Conservation (phyloP, 2,797 vertebrate species). For the Nyctibius grandis region DNA sequence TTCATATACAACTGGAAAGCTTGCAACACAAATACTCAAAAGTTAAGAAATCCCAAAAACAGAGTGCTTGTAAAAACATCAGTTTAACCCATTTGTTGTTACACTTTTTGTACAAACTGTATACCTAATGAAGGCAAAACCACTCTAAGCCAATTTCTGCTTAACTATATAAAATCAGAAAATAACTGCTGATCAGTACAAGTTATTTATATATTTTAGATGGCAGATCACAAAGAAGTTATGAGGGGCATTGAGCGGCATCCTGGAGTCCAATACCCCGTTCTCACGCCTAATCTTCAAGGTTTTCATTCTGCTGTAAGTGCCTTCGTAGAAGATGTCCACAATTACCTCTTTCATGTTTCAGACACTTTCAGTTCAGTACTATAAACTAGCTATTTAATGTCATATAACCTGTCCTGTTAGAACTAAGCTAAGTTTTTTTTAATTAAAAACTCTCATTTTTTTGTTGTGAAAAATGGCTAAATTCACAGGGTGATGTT, state of each 20-base stretch:
- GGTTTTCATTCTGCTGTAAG: slow-evolving; percentile 93
- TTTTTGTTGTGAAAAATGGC: background rate
- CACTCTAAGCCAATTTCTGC: background rate
- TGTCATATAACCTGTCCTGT: background rate
- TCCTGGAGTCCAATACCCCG: slow-evolving; percentile 86
- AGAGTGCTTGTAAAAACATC: background rate
- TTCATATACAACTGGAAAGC: background rate
- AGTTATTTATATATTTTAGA: slow-evolving; percentile 75
- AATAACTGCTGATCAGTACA: background rate
- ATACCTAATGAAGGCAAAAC: background rate
- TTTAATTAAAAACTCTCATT: background rate
- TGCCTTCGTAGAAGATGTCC: background rate
- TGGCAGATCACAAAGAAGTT: slow-evolving; percentile 94
- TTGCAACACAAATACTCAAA: background rate
- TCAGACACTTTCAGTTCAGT: background rate
- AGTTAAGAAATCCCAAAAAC: background rate
- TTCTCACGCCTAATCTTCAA: slow-evolving; percentile 91
- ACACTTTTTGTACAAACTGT: background rate
- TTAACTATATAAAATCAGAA: background rate
- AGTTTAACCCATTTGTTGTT: background rate
- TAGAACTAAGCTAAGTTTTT: background rate
- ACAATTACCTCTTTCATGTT: background rate
- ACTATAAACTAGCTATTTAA: background rate
- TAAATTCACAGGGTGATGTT: background rate
- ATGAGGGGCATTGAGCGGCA: slow-evolving; percentile 83